Evolutionary conservation across 2,797 vertebrate species (phyloP).

Genomic region (Schizopygopsis pylzovi): DNA sequence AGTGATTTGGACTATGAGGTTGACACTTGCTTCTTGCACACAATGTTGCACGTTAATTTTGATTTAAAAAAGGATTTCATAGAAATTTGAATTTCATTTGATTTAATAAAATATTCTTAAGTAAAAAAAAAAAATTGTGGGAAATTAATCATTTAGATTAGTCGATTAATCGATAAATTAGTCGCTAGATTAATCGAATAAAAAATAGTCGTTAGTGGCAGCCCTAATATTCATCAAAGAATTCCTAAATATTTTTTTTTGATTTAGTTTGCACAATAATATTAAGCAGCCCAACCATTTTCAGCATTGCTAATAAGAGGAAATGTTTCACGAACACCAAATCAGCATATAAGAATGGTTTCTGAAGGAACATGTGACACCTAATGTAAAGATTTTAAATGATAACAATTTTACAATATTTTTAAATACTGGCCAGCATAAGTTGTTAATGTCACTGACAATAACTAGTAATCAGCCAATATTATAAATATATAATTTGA

Average conservation of each 20-base stretch:
- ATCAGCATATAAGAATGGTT: slow-evolving; percentile 1
- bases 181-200: too few relatives aligned
- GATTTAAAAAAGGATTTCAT: too few relatives aligned
- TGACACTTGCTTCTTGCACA: too few relatives aligned
- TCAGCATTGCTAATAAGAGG: neutral
- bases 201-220: too few relatives aligned
- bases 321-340: neutral
- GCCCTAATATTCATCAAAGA: neutral
- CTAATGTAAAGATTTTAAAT: neutral
- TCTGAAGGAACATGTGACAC: neutral
- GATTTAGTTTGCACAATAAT: neutral
- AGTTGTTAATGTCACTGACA: neutral
- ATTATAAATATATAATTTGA: neutral
- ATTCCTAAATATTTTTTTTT: neutral
- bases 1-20: too few relatives aligned
- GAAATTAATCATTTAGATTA: too few relatives aligned
- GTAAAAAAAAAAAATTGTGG: too few relatives aligned
- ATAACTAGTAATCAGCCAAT: neutral
- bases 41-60: too few relatives aligned
- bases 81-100: too few relatives aligned
- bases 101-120: too few relatives aligned
- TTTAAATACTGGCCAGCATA: neutral
- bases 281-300: neutral
- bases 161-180: too few relatives aligned
- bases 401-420: too few relatives aligned